These are phyloP conservation scores for Sisor rabdophorus DNA, from an alignment of 2,113 vertebrate species.

Conservation along the genomic window DNA sequence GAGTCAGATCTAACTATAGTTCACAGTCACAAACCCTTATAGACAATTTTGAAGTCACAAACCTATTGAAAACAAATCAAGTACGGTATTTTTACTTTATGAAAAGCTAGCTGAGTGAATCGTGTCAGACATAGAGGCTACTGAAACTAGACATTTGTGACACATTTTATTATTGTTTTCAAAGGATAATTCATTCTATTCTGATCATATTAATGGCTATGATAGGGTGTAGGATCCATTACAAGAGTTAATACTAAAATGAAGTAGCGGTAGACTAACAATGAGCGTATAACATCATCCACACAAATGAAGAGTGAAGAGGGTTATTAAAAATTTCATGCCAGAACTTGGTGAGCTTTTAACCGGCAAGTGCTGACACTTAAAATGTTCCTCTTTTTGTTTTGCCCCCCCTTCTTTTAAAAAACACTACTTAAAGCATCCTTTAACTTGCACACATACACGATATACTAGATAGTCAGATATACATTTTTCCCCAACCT, in stretches of 20 bases:
- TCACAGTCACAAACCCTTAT: neutral
- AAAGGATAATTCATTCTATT: slow-evolving; percentile 29
- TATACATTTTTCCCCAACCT: slow-evolving; percentile 21
- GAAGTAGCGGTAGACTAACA: slow-evolving; percentile 26
- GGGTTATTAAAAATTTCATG: slow-evolving; percentile 21
- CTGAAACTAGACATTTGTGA: neutral
- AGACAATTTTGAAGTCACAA: neutral
- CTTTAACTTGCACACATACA: slow-evolving; percentile 39
- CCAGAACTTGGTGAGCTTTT: slow-evolving; percentile 4
- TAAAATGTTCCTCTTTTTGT: neutral
- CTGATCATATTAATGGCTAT: slow-evolving; percentile 33
- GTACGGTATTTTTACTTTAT: too few species aligned
- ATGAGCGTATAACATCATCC: slow-evolving; percentile 19
- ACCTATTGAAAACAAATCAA: neutral
- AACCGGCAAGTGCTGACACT: slow-evolving; percentile 13
- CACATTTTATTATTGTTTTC: slow-evolving; percentile 22
- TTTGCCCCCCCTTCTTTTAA: neutral
- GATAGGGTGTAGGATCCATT: slow-evolving; percentile 25
- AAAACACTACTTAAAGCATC: slow-evolving; percentile 22
- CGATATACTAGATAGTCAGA: slow-evolving; percentile 35
- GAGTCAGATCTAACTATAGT: neutral
- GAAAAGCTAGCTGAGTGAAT: too few species aligned
- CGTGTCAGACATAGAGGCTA: neutral
- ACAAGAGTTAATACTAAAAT: slow-evolving; percentile 37
- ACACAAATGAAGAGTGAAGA: slow-evolving; percentile 29